phyloP scores from a whole-genome alignment of 2,888 invertebrate genomes.

The Saturnia japonica region DNA sequence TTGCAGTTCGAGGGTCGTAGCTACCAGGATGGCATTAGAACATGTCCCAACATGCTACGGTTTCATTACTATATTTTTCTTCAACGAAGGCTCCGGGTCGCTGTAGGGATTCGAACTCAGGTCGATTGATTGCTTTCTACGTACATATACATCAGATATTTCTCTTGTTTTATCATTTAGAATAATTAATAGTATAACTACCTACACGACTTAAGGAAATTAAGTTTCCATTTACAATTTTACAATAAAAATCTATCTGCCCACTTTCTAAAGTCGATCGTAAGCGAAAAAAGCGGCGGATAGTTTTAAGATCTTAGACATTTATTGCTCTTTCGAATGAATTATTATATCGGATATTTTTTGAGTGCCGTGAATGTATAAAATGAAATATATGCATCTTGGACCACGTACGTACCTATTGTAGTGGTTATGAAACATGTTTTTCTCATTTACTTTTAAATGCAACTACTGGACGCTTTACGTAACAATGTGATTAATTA shows the following conservation, averaged over 20 bases:
- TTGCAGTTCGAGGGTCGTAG: too few relatives aligned
- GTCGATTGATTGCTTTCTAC: neutral
- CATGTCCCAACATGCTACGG: too few relatives aligned
- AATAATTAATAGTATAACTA: neutral
- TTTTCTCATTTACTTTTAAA: too few relatives aligned
- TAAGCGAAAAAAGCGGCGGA: slow-evolving; percentile 7
- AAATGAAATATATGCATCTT: slow-evolving; percentile 37
- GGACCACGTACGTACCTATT: neutral
- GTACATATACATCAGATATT: neutral
- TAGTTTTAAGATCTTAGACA: slow-evolving; percentile 50
- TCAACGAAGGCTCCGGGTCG: too few relatives aligned
- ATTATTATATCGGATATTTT: slow-evolving; percentile 54
- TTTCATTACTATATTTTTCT: too few relatives aligned
- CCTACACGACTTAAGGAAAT: neutral
- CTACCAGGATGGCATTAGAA: too few relatives aligned
- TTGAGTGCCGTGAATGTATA: slow-evolving; percentile 34
- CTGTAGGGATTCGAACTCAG: too few relatives aligned
- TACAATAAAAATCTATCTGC: slow-evolving; percentile 10
- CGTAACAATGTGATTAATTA: too few relatives aligned
- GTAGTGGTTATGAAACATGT: neutral
- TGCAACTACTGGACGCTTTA: too few relatives aligned
- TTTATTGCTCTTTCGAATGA: slow-evolving; percentile 64
- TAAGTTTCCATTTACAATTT: neutral
- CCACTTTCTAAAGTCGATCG: slow-evolving; percentile 11
- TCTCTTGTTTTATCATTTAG: neutral